Evolutionary conservation across 2,888 invertebrate genomes (phyloP).

Genomic region (Micropterix aruncella): DNA sequence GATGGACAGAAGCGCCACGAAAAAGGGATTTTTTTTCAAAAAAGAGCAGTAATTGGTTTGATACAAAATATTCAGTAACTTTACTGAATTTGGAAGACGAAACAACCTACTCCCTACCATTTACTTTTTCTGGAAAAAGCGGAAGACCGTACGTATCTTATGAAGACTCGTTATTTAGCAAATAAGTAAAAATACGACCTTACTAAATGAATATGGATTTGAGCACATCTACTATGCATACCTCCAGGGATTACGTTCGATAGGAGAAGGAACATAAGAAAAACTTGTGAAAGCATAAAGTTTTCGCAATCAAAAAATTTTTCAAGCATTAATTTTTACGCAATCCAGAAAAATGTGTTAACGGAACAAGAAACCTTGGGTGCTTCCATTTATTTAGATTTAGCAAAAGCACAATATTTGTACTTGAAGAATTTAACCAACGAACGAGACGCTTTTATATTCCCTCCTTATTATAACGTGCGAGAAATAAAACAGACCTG

Average conservation of each 20-base stretch:
- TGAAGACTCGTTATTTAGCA: not conserved
- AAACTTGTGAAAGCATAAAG: not conserved
- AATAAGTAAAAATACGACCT: not conserved
- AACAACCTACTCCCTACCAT: not conserved
- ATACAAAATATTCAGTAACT: not conserved
- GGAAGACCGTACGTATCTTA: constrained; percentile 1
- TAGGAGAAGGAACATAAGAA: not conserved
- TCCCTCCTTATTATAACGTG: not conserved
- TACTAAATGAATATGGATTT: too few relatives aligned
- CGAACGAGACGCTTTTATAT: not conserved
- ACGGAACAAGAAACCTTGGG: not conserved
- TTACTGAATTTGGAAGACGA: not conserved
- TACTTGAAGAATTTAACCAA: not conserved
- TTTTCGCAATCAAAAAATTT: not conserved
- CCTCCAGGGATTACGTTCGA: not conserved
- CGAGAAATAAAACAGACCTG: not conserved
- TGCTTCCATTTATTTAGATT: not conserved
- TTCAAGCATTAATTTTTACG: not conserved
- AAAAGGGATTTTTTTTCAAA: not conserved
- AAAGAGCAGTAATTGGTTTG: not conserved
- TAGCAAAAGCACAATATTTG: not conserved
- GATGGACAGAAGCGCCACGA: not conserved
- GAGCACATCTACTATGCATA: not conserved
- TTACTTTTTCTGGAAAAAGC: not conserved
- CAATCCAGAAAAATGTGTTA: not conserved